Percentiles rank a stretch among this genome's conserved stretches.
Evolutionary conservation across 2,888 invertebrate species (phyloP).

Genomic region (Sphinx pinastri): DNA sequence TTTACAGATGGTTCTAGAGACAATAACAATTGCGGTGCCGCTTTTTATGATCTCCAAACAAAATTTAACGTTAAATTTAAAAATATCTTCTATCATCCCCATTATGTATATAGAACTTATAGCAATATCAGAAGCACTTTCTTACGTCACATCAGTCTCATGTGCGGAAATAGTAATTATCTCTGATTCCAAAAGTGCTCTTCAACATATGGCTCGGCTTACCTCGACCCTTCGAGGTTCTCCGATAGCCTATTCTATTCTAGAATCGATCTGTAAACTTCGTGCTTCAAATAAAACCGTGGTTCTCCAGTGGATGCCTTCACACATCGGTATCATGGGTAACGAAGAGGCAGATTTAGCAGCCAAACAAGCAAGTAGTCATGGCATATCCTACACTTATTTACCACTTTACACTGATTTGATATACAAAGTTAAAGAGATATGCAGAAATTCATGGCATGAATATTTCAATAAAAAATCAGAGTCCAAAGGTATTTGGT

Average conservation of each 20-base stretch:
- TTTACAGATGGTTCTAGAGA: slow-evolving; percentile 28
- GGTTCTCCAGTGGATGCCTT: slow-evolving; percentile 23
- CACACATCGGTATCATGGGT: slow-evolving; percentile 23
- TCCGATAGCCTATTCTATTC: slow-evolving; percentile 28
- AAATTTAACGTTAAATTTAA: slow-evolving; percentile 11
- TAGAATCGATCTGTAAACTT: slow-evolving; percentile 18
- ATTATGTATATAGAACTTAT: slow-evolving; percentile 27
- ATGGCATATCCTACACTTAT: neutral
- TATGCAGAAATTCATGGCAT: slow-evolving; percentile 3
- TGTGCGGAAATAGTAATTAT: slow-evolving; percentile 5
- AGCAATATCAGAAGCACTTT: slow-evolving; percentile 24
- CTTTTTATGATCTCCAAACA: slow-evolving; percentile 21
- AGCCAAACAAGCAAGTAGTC: neutral
- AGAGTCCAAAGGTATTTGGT: slow-evolving; percentile 22
- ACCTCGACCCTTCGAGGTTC: slow-evolving; percentile 18
- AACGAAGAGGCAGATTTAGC: slow-evolving; percentile 10
- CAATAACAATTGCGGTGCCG: slow-evolving; percentile 2
- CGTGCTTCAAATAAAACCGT: slow-evolving; percentile 11
- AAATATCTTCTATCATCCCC: slow-evolving; percentile 4
- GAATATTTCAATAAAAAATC: slow-evolving; percentile 27
- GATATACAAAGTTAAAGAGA: slow-evolving; percentile 6
- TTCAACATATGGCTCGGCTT: slow-evolving; percentile 29
- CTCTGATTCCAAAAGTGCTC: slow-evolving; percentile 29
- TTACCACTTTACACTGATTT: slow-evolving; percentile 3
- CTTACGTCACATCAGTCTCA: neutral